Conservation (phyloP, 2,113 vertebrate genomes). For the Leptocoma aspasia region DNA sequence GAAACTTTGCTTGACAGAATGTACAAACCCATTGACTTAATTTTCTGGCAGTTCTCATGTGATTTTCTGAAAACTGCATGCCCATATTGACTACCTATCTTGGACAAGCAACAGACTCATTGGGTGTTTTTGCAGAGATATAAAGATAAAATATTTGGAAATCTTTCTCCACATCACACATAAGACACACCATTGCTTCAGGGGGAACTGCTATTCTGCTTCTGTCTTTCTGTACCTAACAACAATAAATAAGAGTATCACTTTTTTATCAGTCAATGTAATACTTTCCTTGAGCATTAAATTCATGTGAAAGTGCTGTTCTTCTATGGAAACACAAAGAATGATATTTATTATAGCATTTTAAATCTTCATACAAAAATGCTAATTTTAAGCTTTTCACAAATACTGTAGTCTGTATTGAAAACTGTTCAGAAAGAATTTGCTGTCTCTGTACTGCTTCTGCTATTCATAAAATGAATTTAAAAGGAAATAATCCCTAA, state of each 20-base stretch:
- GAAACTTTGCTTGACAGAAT: neutral
- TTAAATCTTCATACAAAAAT: slow-evolving; percentile 8
- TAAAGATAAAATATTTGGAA: neutral
- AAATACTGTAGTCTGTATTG: neutral
- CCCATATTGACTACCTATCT: neutral
- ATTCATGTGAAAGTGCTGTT: neutral
- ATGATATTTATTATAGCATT: neutral
- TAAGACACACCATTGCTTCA: neutral
- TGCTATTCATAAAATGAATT: neutral
- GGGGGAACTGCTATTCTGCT: neutral
- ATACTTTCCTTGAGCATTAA: neutral
- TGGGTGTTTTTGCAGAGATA: neutral
- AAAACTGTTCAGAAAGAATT: neutral
- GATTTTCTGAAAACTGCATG: neutral
- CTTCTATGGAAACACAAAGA: neutral
- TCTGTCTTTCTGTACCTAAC: neutral
- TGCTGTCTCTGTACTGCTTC: neutral
- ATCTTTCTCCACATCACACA: neutral
- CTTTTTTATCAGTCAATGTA: neutral
- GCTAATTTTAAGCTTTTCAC: neutral
- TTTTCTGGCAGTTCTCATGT: neutral
- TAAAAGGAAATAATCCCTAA: neutral
- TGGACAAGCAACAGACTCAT: neutral
- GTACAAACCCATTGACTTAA: neutral
- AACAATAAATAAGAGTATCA: neutral